Base-by-base conservation (phyloP, 2,113 vertebrate genomes). In the Synchiropus splendidus region DNA sequence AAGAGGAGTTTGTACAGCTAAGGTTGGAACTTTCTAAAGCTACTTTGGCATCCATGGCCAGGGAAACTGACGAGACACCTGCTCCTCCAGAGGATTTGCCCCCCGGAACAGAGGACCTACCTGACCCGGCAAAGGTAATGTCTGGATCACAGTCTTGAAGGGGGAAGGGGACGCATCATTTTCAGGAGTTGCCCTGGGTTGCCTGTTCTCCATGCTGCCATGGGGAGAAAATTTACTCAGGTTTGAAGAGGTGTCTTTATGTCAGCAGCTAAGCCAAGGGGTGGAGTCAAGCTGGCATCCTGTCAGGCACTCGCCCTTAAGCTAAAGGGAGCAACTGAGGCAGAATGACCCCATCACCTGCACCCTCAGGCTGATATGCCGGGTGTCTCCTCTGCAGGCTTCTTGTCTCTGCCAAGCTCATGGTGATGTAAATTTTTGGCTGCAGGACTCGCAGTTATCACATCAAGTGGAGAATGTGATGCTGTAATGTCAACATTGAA, bases 1-100 rank as follows among this genome's bases (percentile, higher is more conserved):
- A 91, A 1, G 91, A 91, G 50, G 92, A 99, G 72, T 99, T 99
- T 40, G 82, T 99, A 41, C 87, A 90, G 76, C 83, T 98, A 44
- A 81, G 95, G 36, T 73, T 85, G 6, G 93, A 99, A 45, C 83
- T 99, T 37, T 93, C 92, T 0, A 87, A 91, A 32, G 81, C 86
- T 42, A 92, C 84, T 15, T 84, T 85, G 12, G 79, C 86, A 1
- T 71, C 63, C 9, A 87, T 83, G 60, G 85, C 82, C 16, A 77
- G 86, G 1, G 85, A 79, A 0, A 86, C 85, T 0, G 84, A 53
- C 6, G 81, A 84, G 0, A 71, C 79, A 1, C 78, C 79, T 6
- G 77, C 58, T n/a, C 15, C 43, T 11, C 45, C 63, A 12, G 90
- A 92, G 6, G 92, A 97, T 8, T 67, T 93, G 2, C 92, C 94